phyloP scores from a whole-genome alignment of 92 coral and sea anemone genomes.

The Plumapathes pennacea region DNA sequence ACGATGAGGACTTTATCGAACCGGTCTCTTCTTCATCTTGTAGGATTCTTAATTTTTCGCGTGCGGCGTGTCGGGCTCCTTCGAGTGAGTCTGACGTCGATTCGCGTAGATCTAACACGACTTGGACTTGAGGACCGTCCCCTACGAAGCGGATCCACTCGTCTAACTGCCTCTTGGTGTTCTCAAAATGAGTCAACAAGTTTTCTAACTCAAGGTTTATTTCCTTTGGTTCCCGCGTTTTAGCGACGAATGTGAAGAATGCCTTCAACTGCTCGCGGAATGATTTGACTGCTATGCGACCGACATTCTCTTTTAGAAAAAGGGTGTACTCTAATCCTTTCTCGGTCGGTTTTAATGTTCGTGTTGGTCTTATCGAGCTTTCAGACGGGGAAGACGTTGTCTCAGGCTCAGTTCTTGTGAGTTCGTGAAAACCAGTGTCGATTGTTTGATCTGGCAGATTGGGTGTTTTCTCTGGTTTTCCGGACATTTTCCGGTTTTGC shows the following conservation, averaged over 20 bases:
- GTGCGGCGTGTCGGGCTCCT: constrained; percentile 1
- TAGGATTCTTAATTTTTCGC: neutral
- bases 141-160: constrained; percentile 9
- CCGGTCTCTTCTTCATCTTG: constrained; percentile 5
- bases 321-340: constrained; percentile 41
- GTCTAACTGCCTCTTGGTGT: neutral
- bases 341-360: too few species aligned
- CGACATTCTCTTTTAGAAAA: constrained; percentile 28
- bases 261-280: constrained; percentile 11
- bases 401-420: too few species aligned
- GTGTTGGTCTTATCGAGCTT: too few species aligned
- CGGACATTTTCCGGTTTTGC: too few species aligned
- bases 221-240: neutral
- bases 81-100: neutral
- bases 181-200: constrained; percentile 1
- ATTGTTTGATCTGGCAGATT: too few species aligned
- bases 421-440: too few species aligned
- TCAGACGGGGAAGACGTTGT: too few species aligned
- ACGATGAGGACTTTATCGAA: constrained; percentile 8
- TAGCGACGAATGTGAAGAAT: constrained; percentile 8
- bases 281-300: constrained; percentile 20
- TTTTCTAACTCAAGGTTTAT: neutral
- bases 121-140: neutral
- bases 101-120: neutral
- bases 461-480: too few species aligned